Percentiles rank a stretch among this genome's conserved stretches.
These are phyloP conservation scores for Amazona vittata DNA, from an alignment of 2,113 vertebrate species.

Conservation along the genomic window DNA sequence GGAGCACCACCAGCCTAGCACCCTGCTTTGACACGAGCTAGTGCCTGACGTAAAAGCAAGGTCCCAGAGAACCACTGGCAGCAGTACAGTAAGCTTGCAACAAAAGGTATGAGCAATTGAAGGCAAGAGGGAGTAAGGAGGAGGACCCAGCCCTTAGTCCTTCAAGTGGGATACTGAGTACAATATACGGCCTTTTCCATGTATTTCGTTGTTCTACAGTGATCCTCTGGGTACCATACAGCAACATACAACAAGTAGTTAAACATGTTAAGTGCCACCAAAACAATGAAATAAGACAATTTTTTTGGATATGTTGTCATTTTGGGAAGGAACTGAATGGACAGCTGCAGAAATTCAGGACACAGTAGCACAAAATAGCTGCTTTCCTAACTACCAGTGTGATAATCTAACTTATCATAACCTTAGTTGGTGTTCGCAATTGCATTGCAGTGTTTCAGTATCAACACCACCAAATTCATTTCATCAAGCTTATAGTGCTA, in stretches of 20 bases:
- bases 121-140: background rate
- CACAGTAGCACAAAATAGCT: background rate
- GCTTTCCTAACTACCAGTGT: background rate
- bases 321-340: background rate
- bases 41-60: accelerated
- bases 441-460: background rate
- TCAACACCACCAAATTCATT: background rate
- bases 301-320: background rate
- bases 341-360: background rate
- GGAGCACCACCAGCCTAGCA: background rate
- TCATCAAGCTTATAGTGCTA: background rate
- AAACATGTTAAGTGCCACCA: accelerated
- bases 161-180: background rate
- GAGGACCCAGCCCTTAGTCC: background rate
- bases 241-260: background rate
- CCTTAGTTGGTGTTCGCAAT: background rate
- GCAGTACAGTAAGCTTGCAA: background rate
- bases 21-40: background rate
- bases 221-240: background rate
- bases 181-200: background rate
- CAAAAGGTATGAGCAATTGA: background rate
- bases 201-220: accelerated
- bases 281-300: background rate
- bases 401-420: background rate
- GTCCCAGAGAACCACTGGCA: background rate